Evolutionary conservation across 2,113 vertebrate genomes (phyloP).

Genomic region (Neodon shergylaensis): DNA sequence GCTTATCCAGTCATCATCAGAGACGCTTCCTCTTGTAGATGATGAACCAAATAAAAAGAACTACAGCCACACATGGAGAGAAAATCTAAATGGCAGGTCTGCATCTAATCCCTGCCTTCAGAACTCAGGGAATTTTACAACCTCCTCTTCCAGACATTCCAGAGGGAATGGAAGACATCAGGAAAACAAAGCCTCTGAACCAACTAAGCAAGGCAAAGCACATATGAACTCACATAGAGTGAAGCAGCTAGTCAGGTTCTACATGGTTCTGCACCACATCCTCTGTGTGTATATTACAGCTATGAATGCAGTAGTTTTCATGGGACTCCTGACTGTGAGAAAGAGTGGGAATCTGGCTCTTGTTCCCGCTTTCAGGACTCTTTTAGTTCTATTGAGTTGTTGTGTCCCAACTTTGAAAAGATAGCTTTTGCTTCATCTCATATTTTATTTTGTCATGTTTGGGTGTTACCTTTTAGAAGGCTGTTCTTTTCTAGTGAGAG

Average conservation of each 20-base stretch:
- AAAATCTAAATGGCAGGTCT: neutral
- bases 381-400: neutral
- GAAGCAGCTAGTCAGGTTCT: too few relatives aligned
- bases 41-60: neutral
- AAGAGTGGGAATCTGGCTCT: neutral
- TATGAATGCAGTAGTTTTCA: neutral
- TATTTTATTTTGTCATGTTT: neutral
- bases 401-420: neutral
- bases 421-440: neutral
- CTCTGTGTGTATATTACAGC: neutral
- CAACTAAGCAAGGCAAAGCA: neutral
- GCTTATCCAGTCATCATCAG: neutral
- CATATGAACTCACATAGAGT: neutral
- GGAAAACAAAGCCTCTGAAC: neutral
- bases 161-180: neutral
- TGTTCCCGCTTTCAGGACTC: neutral
- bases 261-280: neutral
- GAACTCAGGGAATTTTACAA: neutral
- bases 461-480: neutral
- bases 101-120: neutral
- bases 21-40: neutral
- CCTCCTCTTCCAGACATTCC: too few relatives aligned
- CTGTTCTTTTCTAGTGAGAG: neutral
- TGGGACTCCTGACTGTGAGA: neutral
- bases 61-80: neutral